phyloP scores from a whole-genome alignment of 1,140 invertebrate genomes.

The Zaprionus africanus region DNA sequence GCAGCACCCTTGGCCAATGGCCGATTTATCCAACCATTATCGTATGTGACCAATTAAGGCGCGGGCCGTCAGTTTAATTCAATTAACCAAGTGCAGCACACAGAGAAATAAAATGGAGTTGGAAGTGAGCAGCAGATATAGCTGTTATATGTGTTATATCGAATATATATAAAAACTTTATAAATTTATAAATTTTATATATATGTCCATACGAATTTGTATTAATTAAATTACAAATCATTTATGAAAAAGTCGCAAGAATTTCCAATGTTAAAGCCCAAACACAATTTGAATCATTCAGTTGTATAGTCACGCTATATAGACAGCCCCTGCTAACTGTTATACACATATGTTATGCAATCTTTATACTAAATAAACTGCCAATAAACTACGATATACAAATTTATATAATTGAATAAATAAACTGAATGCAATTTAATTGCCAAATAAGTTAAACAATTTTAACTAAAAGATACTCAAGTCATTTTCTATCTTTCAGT shows the following conservation, averaged over 20 bases:
- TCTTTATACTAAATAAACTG: neutral
- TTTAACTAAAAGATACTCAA: neutral
- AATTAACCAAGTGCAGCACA: slow-evolving; percentile 51
- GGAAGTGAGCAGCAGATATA: neutral
- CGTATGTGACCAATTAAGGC: slow-evolving; percentile 63
- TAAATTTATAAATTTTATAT: neutral
- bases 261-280: too few species aligned
- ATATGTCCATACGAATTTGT: neutral
- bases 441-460: neutral
- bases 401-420: neutral
- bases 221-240: neutral
- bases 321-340: too few species aligned
- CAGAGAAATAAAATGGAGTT: slow-evolving; percentile 68
- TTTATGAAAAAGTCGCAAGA: too few species aligned
- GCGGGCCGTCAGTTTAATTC: slow-evolving; percentile 66
- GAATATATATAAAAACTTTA: too few species aligned
- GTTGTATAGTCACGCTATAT: too few species aligned
- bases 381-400: too few species aligned
- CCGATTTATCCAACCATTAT: slow-evolving; percentile 37
- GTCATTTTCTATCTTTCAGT: too few species aligned
- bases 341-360: neutral
- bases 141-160: neutral
- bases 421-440: neutral
- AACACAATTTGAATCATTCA: too few species aligned
- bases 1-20: slow-evolving; percentile 48